Conservation (phyloP, 2,113 vertebrate genomes). For the Theristicus caerulescens region DNA sequence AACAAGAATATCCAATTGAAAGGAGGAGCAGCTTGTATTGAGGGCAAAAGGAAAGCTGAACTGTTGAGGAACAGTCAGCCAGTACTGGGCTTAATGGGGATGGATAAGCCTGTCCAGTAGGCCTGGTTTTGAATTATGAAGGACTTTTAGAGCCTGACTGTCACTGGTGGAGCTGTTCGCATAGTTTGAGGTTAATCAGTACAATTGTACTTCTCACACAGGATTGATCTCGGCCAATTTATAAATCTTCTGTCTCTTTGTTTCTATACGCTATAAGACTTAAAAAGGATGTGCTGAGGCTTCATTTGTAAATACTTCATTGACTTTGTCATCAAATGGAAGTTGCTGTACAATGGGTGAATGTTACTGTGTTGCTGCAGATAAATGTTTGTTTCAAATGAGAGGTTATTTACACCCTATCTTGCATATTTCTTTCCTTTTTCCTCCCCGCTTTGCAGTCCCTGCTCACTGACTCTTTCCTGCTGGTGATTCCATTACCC, state of each 20-base stretch:
- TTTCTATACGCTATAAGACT: neutral
- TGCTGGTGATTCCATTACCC: rapidly evolving
- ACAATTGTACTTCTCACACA: neutral
- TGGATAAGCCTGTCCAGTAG: neutral
- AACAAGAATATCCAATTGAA: neutral
- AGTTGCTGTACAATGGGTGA: neutral
- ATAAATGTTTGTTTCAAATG: neutral
- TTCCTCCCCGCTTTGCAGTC: neutral
- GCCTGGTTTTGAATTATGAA: rapidly evolving
- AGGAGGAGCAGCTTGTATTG: neutral
- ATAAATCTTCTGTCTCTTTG: neutral
- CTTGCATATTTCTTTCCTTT: neutral
- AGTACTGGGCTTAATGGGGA: neutral
- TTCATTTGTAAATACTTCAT: neutral
- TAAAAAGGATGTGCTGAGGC: neutral
- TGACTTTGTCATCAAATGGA: neutral
- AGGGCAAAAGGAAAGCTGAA: neutral
- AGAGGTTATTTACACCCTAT: neutral
- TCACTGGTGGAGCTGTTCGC: neutral
- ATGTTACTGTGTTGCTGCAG: neutral
- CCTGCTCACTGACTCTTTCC: neutral
- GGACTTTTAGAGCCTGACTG: neutral
- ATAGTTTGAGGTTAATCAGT: neutral
- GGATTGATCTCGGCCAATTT: neutral
- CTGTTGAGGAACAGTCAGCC: neutral